Percentiles rank a stretch among this genome's conserved stretches.
phyloP scores from a whole-genome alignment of 2,113 vertebrate species.

The Oriolus oriolus region DNA sequence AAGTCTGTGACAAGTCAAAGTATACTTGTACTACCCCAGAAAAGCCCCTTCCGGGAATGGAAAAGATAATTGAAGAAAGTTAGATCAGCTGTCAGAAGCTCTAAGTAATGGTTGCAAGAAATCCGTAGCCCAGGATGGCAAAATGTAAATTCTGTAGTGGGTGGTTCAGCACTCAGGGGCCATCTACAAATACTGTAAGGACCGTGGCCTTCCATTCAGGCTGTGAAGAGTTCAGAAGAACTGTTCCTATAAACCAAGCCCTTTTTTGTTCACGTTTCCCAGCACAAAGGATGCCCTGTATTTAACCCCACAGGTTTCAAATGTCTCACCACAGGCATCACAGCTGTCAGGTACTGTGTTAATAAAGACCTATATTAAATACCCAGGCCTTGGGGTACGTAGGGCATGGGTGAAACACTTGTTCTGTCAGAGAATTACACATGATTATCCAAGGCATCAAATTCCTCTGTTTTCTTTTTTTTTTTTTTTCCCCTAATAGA shows the following conservation, averaged over 20 bases:
- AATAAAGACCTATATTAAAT: background rate
- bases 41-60: background rate
- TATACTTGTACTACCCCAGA: background rate
- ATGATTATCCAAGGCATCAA: background rate
- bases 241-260: background rate
- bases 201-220: background rate
- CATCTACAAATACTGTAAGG: background rate
- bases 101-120: background rate
- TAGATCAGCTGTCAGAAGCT: background rate
- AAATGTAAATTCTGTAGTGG: background rate
- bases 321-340: background rate
- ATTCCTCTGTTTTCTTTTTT: background rate
- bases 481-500: fast-evolving
- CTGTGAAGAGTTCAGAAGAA: background rate
- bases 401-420: background rate
- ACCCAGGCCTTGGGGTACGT: background rate
- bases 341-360: background rate
- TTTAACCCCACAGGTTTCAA: background rate
- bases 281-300: background rate
- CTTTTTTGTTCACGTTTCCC: background rate
- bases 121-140: background rate
- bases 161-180: background rate
- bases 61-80: background rate
- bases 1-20: background rate
- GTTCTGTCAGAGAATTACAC: background rate